Base-by-base conservation (phyloP, 2,888 invertebrate genomes). In the Sinelater perroti region DNA sequence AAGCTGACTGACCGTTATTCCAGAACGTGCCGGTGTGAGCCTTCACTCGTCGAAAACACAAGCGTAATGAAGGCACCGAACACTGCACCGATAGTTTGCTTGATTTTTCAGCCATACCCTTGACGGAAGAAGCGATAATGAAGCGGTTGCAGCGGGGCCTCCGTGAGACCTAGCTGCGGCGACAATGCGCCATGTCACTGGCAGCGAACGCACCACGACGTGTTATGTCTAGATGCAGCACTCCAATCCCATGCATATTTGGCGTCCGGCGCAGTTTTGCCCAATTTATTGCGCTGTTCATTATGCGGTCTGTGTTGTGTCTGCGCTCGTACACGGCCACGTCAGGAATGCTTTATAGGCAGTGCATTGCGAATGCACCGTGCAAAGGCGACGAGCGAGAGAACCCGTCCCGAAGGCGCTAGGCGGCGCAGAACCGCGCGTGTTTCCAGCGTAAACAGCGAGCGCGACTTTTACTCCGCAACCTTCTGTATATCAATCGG, bases 291-390 rank as follows among this genome's bases (percentile, higher is more conserved):
- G 56, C 52, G 49, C 51, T 56, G 47, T 56, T 60, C 51, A 55
- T 61, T 58, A 58, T 61, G 57, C 58, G 55, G 54, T 61, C 58
- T 53, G 36, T 57, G 59, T 59, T 59, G 46, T 60, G 60, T 60
- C 60, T 60, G 60, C 45, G 35, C 49, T 55, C 45, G 16, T 40
- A 51, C 21, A 8, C 18, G 46, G 11, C 54, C 16, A 46, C 54
- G 42, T 14, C 24, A 26, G 36, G 47, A 55, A 55, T 53, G 45
- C 38, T 53, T 52, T 53, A 53, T 36, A 13, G 53, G 30, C 11
- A 51, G 42, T 51, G 40, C 51, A 42, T 51, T 45, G 13, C 30
- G 44, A 28, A 44, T 44, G 13, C 44, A 16, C 42, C 10, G 18
- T 38, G 17, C 36, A 36, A 18, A 7, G 38, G 11, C 18, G 5